Base-by-base conservation (phyloP, 2,797 vertebrate genomes). In the Macropus fuliginosus region DNA sequence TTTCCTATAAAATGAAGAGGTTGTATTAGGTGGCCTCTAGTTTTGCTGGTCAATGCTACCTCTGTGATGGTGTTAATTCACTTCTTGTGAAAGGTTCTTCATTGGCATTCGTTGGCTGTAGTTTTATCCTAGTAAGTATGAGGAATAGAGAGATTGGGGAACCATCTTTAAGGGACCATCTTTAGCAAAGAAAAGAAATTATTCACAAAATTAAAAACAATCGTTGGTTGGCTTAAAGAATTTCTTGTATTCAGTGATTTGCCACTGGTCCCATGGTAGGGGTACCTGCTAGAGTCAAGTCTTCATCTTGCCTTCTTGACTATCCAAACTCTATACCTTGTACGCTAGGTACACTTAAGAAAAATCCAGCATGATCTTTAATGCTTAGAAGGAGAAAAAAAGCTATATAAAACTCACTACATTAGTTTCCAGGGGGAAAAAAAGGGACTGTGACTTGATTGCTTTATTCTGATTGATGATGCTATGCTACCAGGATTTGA, bases 41-140 rank as follows among this genome's bases (percentile, higher is more conserved):
- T 87, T 87, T 46, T 46, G 24, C 40, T 2, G 27, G 40, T 9
- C 74, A 87, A 28, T 74, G 62, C 1, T 21, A n/a, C 10, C 18
- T 27, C 21, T 50, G 1, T 50, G 74, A 27, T 50, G 6, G 18
- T 6, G 4, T 81, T 59, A 10, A 91, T 91, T 92, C 74, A 91
- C 54, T 94, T 94, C 56, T 92, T 94, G 21, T 54, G 92, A 96
- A 96, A 94, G 50, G 56, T 81, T 66, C 9, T 4, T 89, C 34
- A 46, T 29, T 56, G 31, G 12, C 56, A 54, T 62, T 4, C 6
- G 21, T 21, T 74, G 34, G 59, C 31, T 55, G 0, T 59, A 89
- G 90, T 94, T 94, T 5, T 93, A 95, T 90, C 50, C 90, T 56
- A 31, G 95, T 91, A 94, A 18, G 18, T 91, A 50, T 50, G 40